phyloP scores from a whole-genome alignment of 2,888 invertebrate species.

The Cephus pygmeus region DNA sequence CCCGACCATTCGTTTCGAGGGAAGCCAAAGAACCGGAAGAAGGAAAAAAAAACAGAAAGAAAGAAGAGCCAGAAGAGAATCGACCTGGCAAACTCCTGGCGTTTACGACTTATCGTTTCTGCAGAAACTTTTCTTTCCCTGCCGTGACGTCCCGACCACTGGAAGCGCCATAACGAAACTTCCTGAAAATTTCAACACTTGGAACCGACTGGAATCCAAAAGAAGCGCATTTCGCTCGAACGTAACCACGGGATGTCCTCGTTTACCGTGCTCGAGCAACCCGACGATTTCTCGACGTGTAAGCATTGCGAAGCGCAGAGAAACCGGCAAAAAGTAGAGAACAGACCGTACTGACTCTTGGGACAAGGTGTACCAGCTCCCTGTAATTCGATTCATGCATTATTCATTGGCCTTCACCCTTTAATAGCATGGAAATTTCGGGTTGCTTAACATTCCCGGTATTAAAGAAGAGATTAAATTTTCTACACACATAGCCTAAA shows the following conservation, averaged over 20 bases:
- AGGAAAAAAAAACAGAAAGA: background rate
- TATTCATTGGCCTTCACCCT: constrained; percentile 19
- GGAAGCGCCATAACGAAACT: background rate
- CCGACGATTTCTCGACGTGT: background rate
- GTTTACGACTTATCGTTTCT: background rate
- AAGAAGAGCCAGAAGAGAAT: background rate
- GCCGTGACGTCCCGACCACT: background rate
- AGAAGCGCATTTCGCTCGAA: background rate
- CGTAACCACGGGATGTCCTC: background rate
- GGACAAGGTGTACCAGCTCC: background rate
- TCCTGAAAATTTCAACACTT: background rate
- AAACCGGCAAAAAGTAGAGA: background rate
- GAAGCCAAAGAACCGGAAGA: too few species aligned
- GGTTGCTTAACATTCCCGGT: background rate
- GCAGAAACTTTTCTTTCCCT: background rate
- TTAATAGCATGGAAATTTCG: constrained; percentile 20
- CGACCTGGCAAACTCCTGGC: background rate
- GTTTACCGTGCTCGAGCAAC: background rate
- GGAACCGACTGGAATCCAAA: background rate
- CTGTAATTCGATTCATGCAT: constrained; percentile 21
- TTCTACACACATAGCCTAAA: background rate
- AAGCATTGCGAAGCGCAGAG: background rate
- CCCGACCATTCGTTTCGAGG: background rate
- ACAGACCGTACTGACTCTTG: background rate
- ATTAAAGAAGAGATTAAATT: constrained; percentile 8